Evolutionary conservation across 2,888 invertebrate genomes (phyloP), one percentile per base, ranked within the genome.

Genomic region (Crepidodera aurea): DNA sequence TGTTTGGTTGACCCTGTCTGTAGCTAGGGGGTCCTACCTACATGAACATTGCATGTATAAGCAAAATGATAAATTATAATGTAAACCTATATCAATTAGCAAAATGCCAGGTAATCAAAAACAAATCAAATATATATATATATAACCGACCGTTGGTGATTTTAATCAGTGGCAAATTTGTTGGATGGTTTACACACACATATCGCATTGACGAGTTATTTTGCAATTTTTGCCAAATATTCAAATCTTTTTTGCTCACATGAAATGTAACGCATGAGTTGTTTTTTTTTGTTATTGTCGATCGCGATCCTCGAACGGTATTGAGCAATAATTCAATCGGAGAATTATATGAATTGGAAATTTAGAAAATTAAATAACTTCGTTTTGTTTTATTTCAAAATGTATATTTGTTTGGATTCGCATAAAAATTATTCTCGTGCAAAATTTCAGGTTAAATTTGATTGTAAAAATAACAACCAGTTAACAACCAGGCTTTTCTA

Each of bases 121-220:
- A 70, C 70, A 72, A 73, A 73, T 72, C 71, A 73, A 73, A 73
- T 71, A 73, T 70, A 70, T 63, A 73, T 71, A 73, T 70, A 70
- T 63, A 61, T 51, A 27, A 40, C 53, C 18, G 32, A 48, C 34
- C 37, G 22, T 18, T 25, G 53, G 34, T 57, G 34, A 64, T 53
- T 60, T 54, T 55, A 64, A 56, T 60, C 59, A 56, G 48, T 12
- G 55, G 34, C n/a, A n/a, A 51, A 64, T 51, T 51, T 46, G 40
- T 54, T 59, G 19, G 54, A 16, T 18, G 40, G 50, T 15, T n/a
- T 13, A n/a, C n/a, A 3, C 13, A 12, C 18, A 19, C 39, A 25
- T 25, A 39, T 16, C 44, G 19, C n/a, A 6, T 1, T 29, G 13
- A 5, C 8, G 16, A 51, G 34, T 34, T 51, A 29, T 51, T 32